These are phyloP conservation scores for Scotopteryx bipunctaria DNA, from an alignment of 2,888 invertebrate genomes.

Conservation along the genomic window DNA sequence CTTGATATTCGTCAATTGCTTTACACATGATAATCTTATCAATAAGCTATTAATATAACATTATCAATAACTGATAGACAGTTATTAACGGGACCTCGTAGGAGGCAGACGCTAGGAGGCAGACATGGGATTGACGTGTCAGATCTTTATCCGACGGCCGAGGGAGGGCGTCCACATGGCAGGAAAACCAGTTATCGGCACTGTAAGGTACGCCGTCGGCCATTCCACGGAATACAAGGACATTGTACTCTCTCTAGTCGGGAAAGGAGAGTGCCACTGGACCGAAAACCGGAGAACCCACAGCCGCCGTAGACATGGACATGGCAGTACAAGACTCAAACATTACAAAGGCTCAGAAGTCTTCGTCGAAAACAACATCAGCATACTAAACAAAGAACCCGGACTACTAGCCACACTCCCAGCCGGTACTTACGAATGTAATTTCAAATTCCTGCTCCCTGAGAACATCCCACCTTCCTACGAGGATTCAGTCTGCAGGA, in stretches of 20 bases:
- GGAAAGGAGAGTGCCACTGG: constrained; percentile 41
- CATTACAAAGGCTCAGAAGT: constrained; percentile 36
- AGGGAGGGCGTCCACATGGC: constrained; percentile 33
- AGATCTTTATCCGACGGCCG: constrained; percentile 40
- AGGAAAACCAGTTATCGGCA: constrained; percentile 38
- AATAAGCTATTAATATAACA: background rate
- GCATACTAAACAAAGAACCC: constrained; percentile 26
- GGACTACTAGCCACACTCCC: constrained; percentile 7
- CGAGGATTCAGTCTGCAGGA: constrained; percentile 27
- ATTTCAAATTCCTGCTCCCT: constrained; percentile 39
- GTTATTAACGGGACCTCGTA: background rate
- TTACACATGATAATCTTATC: too few species aligned
- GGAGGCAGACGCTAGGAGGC: background rate
- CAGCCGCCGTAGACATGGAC: background rate
- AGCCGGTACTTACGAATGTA: constrained; percentile 29
- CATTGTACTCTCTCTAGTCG: constrained; percentile 39
- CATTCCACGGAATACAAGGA: constrained; percentile 36
- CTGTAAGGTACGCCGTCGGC: constrained; percentile 41
- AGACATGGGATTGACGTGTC: constrained; percentile 43
- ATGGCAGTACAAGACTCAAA: background rate
- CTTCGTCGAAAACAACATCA: constrained; percentile 27
- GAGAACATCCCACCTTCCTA: constrained; percentile 41
- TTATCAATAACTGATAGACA: constrained; percentile 8
- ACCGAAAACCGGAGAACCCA: constrained; percentile 9
- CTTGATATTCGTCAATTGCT: too few species aligned